Evolutionary conservation across 1,140 invertebrate genomes (phyloP).

Genomic region (Brachionus sp.): DNA sequence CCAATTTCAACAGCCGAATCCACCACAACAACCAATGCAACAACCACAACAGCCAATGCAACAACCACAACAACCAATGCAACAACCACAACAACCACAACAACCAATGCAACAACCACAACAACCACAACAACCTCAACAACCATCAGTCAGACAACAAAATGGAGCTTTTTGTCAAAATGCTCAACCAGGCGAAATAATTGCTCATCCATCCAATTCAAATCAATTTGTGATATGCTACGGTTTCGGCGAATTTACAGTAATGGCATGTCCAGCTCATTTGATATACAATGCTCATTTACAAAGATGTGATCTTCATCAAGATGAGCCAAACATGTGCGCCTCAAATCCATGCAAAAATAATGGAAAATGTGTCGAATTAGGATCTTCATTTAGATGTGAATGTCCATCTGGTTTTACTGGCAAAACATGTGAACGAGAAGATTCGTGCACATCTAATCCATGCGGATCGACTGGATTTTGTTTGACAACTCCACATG

Average conservation of each 20-base stretch:
- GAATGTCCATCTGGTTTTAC: slow-evolving; percentile 29
- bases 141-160: slow-evolving; percentile 16
- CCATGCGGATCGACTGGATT: slow-evolving; percentile 11
- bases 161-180: slow-evolving; percentile 5
- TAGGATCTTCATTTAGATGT: not conserved
- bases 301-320: slow-evolving; percentile 23
- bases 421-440: slow-evolving; percentile 2
- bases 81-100: not conserved
- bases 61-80: not conserved
- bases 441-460: not conserved
- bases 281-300: slow-evolving; percentile 42
- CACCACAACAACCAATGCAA: not conserved
- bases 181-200: slow-evolving; percentile 27
- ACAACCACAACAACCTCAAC: not conserved
- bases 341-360: slow-evolving; percentile 29
- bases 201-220: not conserved
- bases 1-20: not conserved
- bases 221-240: slow-evolving; percentile 36
- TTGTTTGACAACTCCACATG: not conserved
- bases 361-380: slow-evolving; percentile 40
- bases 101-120: not conserved
- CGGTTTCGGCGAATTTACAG: slow-evolving; percentile 39
- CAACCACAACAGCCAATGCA: not conserved
- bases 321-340: not conserved
- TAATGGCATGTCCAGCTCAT: slow-evolving; percentile 33